These are phyloP conservation scores for Rhizomys pruinosus DNA, from an alignment of 2,113 vertebrate genomes.

Conservation along the genomic window DNA sequence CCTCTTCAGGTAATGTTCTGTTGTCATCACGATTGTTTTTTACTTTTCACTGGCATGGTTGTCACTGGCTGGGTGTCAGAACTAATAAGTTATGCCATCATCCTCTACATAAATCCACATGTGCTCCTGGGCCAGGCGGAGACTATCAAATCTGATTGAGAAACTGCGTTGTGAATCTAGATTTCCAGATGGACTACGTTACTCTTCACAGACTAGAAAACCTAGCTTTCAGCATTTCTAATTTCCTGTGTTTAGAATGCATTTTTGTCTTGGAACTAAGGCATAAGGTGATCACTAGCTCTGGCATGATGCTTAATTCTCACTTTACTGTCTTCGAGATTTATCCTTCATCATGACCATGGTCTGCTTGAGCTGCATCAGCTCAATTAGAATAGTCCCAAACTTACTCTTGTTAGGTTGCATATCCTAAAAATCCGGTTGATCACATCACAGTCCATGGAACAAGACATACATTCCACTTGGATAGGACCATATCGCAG, in stretches of 20 bases:
- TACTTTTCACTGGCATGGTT: background rate
- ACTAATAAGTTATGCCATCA: background rate
- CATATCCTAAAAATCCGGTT: slow-evolving; percentile 99
- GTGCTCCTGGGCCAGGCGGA: background rate
- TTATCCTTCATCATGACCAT: background rate
- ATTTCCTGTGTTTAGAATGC: background rate
- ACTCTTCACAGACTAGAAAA: background rate
- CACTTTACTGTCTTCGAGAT: slow-evolving; percentile 6
- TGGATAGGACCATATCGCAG: slow-evolving; percentile 97
- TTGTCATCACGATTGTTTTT: background rate
- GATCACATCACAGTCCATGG: slow-evolving; percentile 98
- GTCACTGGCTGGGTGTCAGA: background rate
- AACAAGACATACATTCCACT: slow-evolving; percentile 98
- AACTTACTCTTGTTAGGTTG: slow-evolving; percentile 96
- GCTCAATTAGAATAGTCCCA: background rate
- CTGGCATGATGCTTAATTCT: background rate
- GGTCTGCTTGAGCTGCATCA: background rate
- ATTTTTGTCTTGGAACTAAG: slow-evolving; percentile 1
- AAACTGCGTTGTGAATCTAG: background rate
- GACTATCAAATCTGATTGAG: background rate
- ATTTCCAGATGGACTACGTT: background rate
- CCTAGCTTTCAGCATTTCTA: background rate
- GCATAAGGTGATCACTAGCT: background rate
- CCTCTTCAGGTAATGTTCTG: background rate
- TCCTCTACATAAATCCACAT: background rate